Evolutionary conservation across 2,888 invertebrate genomes (phyloP).

Genomic region (Mythimna impura): DNA sequence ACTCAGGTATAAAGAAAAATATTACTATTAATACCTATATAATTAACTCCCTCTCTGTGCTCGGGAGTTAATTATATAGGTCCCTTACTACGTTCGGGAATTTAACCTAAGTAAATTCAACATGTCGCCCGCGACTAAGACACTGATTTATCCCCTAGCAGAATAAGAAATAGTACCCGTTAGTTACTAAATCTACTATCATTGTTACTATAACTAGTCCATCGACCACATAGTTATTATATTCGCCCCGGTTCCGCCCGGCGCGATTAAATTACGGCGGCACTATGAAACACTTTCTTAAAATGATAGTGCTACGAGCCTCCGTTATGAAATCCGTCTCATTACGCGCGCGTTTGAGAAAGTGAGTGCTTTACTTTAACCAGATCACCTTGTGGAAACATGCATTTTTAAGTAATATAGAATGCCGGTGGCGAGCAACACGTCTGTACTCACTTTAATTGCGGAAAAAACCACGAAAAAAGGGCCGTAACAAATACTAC

Average conservation of each 20-base stretch:
- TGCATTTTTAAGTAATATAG: conserved; percentile 1
- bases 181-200: no score
- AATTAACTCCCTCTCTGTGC: no score
- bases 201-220: not conserved
- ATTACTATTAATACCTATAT: no score
- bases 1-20: no score
- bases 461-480: not conserved
- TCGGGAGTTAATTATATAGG: no score
- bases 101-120: no score
- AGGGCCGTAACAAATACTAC: no score
- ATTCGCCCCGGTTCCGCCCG: not conserved
- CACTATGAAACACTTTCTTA: conserved; percentile 11
- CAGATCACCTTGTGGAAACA: conserved; percentile 14
- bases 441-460: not conserved
- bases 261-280: not conserved
- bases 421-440: not conserved
- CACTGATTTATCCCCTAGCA: not conserved
- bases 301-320: not conserved
- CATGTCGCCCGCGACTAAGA: not conserved
- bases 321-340: not conserved
- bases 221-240: not conserved
- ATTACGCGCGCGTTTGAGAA: conserved; percentile 3
- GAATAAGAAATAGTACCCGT: no score
- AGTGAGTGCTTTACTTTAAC: conserved; percentile 25
- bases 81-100: no score